These are phyloP conservation scores for Sarcophaga rosellei DNA, from an alignment of 2,888 invertebrate genomes.

Conservation along the genomic window DNA sequence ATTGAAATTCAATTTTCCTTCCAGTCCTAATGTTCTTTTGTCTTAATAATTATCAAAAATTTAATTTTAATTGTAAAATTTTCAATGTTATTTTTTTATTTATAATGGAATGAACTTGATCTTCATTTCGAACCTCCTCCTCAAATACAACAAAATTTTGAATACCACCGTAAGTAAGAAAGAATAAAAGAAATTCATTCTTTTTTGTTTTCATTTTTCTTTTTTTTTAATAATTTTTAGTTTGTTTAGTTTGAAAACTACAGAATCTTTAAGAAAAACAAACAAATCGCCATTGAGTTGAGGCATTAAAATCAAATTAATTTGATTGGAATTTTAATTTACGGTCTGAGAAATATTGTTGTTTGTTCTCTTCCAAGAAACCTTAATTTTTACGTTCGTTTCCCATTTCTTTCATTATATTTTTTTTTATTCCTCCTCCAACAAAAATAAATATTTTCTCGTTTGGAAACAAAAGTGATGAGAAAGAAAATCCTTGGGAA, in stretches of 20 bases:
- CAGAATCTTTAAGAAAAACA: conserved; percentile 53
- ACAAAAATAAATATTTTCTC: conserved; percentile 50
- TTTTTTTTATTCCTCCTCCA: conserved; percentile 32
- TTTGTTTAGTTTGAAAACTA: conserved; percentile 46
- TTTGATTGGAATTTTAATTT: conserved; percentile 50
- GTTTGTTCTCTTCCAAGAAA: conserved; percentile 39
- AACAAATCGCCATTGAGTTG: conserved; percentile 38
- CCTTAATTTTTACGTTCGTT: not conserved
- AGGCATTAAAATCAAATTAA: conserved; percentile 33
- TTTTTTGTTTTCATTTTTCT: not conserved
- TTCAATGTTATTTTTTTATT: conserved; percentile 13
- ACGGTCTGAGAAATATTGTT: conserved; percentile 55
- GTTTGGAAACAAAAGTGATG: not conserved
- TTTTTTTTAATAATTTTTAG: conserved; percentile 4
- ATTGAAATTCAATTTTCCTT: not conserved
- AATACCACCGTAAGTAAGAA: too few relatives aligned
- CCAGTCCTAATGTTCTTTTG: too few relatives aligned
- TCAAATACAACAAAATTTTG: too few relatives aligned
- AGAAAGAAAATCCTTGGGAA: conserved; percentile 26
- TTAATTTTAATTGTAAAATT: not conserved
- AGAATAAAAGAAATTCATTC: not conserved
- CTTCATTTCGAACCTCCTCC: not conserved
- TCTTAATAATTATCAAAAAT: not conserved
- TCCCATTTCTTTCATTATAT: not conserved
- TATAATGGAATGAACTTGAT: conserved; percentile 31